Percentiles rank a stretch among this genome's conserved stretches.
These are phyloP conservation scores for Trididemnum nubilum DNA, from an alignment of 23 tunicate species.

Conservation along the genomic window DNA sequence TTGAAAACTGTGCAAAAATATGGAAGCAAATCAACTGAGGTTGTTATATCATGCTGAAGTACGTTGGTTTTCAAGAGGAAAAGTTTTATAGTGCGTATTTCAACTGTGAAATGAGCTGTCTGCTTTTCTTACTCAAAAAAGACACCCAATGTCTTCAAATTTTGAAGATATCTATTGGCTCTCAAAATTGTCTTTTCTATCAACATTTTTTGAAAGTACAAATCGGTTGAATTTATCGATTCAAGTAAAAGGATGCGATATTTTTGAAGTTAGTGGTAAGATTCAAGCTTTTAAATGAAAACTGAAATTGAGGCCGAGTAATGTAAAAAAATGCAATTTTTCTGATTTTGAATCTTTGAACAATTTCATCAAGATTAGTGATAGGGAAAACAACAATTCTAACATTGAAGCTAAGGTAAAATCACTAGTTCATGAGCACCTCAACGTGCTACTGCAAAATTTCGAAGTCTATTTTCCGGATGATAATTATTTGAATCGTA, in stretches of 20 bases:
- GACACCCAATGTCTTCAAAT: slow-evolving; percentile 42
- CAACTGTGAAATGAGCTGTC: slow-evolving; percentile 3
- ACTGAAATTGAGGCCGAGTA: slow-evolving; percentile 36
- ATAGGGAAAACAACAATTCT: slow-evolving; percentile 10
- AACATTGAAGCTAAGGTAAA: slow-evolving; percentile 24
- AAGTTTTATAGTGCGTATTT: neutral
- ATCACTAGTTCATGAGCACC: slow-evolving; percentile 11
- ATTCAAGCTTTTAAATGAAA: slow-evolving; percentile 30
- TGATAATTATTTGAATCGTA: slow-evolving; percentile 19
- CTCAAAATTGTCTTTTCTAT: slow-evolving; percentile 36
- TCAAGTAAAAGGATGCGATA: slow-evolving; percentile 11
- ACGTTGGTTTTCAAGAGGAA: neutral
- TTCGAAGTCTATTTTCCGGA: slow-evolving; percentile 7
- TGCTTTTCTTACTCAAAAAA: slow-evolving; percentile 17
- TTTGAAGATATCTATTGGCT: slow-evolving; percentile 51
- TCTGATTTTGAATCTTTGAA: slow-evolving; percentile 24
- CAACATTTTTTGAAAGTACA: slow-evolving; percentile 33
- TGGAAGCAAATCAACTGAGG: slow-evolving; percentile 42
- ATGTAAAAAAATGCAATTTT: slow-evolving; percentile 33
- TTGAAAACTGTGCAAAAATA: slow-evolving; percentile 44
- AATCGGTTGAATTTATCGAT: slow-evolving; percentile 33
- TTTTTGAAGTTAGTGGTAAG: slow-evolving; percentile 27
- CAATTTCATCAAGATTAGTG: neutral
- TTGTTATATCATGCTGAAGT: slow-evolving; percentile 33
- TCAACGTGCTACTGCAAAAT: slow-evolving; percentile 21